A percentile compares a stretch with the other conserved stretches of the same genome.
phyloP scores from a whole-genome alignment of 2,797 vertebrate species.

The Balearica regulorum region DNA sequence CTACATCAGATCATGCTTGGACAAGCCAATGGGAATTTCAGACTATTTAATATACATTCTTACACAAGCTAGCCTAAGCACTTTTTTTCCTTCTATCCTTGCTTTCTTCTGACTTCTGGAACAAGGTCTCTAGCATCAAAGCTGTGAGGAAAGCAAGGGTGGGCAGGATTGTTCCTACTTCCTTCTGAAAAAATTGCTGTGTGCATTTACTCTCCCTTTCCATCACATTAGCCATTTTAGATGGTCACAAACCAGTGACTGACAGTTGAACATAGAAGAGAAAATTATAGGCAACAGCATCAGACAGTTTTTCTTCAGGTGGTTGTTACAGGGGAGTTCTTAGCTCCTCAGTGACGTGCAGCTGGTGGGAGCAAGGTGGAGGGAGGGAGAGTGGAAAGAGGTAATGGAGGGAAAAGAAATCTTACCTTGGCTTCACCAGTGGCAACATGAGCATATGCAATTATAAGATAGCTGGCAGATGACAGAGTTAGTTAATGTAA shows the following conservation, averaged over 20 bases:
- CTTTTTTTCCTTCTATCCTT: background rate
- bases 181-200: background rate
- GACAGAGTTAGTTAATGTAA: constrained; percentile 85
- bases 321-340: background rate
- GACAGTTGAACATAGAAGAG: background rate
- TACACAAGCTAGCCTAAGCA: background rate
- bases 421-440: constrained; percentile 70
- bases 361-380: background rate
- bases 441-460: constrained; percentile 73
- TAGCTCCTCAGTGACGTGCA: background rate
- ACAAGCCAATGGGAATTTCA: background rate
- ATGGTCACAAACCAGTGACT: background rate
- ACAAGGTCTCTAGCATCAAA: background rate
- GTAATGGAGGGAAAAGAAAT: constrained; percentile 64
- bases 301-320: background rate
- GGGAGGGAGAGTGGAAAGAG: constrained; percentile 19
- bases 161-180: background rate
- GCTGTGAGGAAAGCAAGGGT: background rate
- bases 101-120: background rate
- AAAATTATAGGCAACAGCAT: background rate
- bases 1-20: background rate
- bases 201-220: background rate
- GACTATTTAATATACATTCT: background rate
- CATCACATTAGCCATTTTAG: background rate
- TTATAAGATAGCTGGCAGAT: constrained; percentile 82